These are phyloP conservation scores for Clarias pachynema DNA, from an alignment of 2,797 vertebrate species.

Conservation along the genomic window DNA sequence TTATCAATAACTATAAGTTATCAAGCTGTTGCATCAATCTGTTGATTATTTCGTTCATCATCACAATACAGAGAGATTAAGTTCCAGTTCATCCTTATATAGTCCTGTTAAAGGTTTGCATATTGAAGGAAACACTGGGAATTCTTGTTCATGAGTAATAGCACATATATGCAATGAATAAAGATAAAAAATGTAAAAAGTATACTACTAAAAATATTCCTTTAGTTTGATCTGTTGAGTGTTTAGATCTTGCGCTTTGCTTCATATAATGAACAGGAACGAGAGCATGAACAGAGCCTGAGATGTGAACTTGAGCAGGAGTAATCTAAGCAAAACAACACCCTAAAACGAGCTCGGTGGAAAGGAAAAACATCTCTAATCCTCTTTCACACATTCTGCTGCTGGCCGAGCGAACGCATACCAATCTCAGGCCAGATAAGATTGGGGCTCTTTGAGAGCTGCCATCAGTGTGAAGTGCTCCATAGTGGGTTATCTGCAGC, in stretches of 20 bases:
- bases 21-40: neutral
- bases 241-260: neutral
- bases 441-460: constrained; percentile 70
- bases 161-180: neutral
- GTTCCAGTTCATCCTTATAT: neutral
- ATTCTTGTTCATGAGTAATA: neutral
- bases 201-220: neutral
- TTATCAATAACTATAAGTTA: no score
- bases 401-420: constrained; percentile 68
- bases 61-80: neutral
- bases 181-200: neutral
- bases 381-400: constrained; percentile 64
- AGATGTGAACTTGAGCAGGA: neutral
- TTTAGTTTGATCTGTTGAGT: neutral
- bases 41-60: neutral
- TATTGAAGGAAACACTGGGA: neutral
- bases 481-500: constrained; percentile 72
- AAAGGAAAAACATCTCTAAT: constrained; percentile 43
- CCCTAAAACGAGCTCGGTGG: neutral
- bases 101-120: neutral
- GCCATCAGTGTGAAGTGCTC: constrained; percentile 64
- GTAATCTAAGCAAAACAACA: neutral
- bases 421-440: constrained; percentile 73
- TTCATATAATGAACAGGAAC: neutral
- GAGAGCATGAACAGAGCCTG: neutral